Evolutionary conservation across 2,888 invertebrate genomes (phyloP).

Genomic region (Sminthurides aquaticus): DNA sequence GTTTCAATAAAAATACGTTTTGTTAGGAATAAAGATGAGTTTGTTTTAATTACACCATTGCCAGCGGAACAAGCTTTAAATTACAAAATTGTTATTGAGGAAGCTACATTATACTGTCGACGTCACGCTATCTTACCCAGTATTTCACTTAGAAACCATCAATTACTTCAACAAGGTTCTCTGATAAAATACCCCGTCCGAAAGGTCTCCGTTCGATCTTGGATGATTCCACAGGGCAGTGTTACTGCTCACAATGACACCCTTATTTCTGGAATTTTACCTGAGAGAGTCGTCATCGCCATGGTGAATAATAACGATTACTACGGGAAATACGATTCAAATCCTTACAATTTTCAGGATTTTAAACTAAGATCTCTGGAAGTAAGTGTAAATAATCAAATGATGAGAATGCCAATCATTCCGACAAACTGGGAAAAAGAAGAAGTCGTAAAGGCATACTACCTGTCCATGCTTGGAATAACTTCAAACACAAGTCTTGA

Average conservation of each 20-base stretch:
- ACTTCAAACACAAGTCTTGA: background rate
- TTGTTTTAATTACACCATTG: background rate
- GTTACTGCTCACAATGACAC: background rate
- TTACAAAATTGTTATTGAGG: background rate
- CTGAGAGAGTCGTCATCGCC: background rate
- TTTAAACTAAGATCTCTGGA: background rate
- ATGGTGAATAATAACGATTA: background rate
- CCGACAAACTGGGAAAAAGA: background rate
- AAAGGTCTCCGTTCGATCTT: background rate
- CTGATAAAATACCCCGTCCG: background rate
- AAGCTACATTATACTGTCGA: background rate
- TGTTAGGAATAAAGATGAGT: background rate
- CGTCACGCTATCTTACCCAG: background rate
- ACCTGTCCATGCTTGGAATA: background rate
- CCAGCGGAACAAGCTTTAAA: background rate
- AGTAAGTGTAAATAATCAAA: background rate
- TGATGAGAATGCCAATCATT: background rate
- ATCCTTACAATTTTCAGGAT: background rate
- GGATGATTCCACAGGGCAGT: background rate
- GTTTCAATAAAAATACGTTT: background rate
- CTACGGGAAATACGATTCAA: background rate
- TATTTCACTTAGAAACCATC: background rate
- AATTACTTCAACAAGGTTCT: background rate
- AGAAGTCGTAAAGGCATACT: background rate
- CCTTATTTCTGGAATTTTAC: background rate